These are phyloP conservation scores for Musca vetustissima DNA, from an alignment of 1,140 invertebrate species.

Conservation along the genomic window DNA sequence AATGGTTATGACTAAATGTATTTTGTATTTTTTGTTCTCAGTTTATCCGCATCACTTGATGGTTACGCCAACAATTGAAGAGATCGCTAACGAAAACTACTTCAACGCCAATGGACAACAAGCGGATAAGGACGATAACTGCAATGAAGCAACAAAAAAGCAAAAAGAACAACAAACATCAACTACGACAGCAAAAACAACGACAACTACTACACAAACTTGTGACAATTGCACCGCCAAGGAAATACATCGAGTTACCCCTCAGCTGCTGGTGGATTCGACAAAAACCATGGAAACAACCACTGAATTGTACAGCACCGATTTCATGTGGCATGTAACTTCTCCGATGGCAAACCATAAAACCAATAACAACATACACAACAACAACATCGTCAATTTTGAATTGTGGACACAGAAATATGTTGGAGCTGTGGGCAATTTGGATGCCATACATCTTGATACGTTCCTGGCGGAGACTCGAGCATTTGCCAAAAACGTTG, in stretches of 20 bases:
- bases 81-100: neutral
- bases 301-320: neutral
- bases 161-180: slow-evolving; percentile 6
- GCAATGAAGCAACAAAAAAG: slow-evolving; percentile 13
- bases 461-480: slow-evolving; percentile 47
- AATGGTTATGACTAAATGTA: neutral
- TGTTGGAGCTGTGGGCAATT: slow-evolving; percentile 51
- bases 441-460: slow-evolving; percentile 46
- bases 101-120: neutral
- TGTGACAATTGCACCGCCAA: neutral
- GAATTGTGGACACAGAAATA: slow-evolving; percentile 55
- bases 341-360: neutral
- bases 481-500: slow-evolving; percentile 45
- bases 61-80: slow-evolving; percentile 35
- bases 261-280: too few species aligned
- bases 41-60: slow-evolving; percentile 53
- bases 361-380: slow-evolving; percentile 3
- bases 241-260: too few species aligned
- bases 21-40: too few species aligned
- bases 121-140: neutral
- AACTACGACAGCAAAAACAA: slow-evolving; percentile 26
- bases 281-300: neutral
- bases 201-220: slow-evolving; percentile 10
- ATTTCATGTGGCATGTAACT: neutral
- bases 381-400: slow-evolving; percentile 52